Conservation (phyloP, 2,888 invertebrate species). For the Agrochola litura region DNA sequence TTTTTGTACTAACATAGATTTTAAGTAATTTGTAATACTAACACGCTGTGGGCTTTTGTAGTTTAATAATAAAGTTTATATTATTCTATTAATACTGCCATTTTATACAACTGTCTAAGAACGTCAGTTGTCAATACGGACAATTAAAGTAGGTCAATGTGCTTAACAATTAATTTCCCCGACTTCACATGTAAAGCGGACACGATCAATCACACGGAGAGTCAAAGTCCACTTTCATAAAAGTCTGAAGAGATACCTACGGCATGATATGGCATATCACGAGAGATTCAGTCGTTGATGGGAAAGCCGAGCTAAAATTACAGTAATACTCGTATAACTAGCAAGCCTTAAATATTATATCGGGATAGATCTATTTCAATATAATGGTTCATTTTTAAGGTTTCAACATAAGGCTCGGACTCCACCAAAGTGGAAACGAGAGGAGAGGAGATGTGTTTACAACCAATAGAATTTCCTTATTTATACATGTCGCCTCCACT, state of each 20-base stretch:
- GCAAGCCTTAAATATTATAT: neutral
- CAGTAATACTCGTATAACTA: neutral
- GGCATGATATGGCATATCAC: constrained; percentile 45
- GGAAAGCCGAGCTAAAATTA: constrained; percentile 8
- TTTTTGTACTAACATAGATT: too few species aligned
- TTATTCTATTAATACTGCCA: too few species aligned
- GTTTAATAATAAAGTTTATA: too few species aligned
- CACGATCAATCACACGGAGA: constrained; percentile 49
- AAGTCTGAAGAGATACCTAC: constrained; percentile 27
- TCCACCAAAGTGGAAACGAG: too few species aligned
- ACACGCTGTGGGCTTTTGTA: too few species aligned
- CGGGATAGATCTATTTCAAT: neutral
- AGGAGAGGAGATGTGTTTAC: too few species aligned
- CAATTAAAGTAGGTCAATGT: neutral
- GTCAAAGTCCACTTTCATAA: constrained; percentile 42
- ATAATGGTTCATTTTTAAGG: neutral
- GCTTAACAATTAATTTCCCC: neutral
- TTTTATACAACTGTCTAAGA: neutral
- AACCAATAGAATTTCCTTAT: too few species aligned
- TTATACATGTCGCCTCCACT: too few species aligned
- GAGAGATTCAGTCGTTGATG: constrained; percentile 5
- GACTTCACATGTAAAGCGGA: constrained; percentile 25
- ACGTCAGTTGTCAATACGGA: neutral
- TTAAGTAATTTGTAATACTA: too few species aligned
- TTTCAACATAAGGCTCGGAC: too few species aligned